Percentiles rank a stretch among this genome's conserved stretches.
These are phyloP conservation scores for Okapia johnstoni DNA, from an alignment of 2,113 vertebrate species.

Conservation along the genomic window DNA sequence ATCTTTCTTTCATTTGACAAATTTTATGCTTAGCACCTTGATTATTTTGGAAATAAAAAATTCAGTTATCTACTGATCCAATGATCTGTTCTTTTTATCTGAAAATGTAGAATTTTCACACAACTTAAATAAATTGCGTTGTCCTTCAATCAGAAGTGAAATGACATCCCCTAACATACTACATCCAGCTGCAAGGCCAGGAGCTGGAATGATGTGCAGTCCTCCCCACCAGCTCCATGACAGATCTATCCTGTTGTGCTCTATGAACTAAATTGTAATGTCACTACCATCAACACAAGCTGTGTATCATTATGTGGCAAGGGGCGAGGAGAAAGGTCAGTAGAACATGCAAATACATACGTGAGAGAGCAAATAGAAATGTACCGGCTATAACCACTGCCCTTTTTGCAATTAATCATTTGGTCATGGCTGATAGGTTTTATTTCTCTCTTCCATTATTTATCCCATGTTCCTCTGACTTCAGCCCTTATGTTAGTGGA, in stretches of 20 bases:
- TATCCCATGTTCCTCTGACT: not conserved
- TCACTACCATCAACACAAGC: not conserved
- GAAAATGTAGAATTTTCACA: not conserved
- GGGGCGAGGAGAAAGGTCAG: not conserved
- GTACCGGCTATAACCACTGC: not conserved
- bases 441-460: not conserved
- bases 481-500: not conserved
- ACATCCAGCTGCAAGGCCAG: not conserved
- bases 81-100: not conserved
- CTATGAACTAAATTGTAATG: not conserved
- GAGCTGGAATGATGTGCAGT: not conserved
- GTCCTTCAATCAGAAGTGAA: not conserved
- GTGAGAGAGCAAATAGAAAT: not conserved
- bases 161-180: not conserved
- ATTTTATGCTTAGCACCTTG: not conserved
- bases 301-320: not conserved
- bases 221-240: not conserved
- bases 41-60: slow-evolving; percentile 20
- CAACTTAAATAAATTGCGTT: not conserved
- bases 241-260: not conserved
- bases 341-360: not conserved
- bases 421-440: not conserved
- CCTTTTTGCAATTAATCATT: not conserved
- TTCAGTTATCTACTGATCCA: not conserved
- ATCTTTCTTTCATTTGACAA: slow-evolving; percentile 9